These are phyloP conservation scores for Neopipo cinnamomea DNA, from an alignment of 2,113 vertebrate species.

Conservation along the genomic window DNA sequence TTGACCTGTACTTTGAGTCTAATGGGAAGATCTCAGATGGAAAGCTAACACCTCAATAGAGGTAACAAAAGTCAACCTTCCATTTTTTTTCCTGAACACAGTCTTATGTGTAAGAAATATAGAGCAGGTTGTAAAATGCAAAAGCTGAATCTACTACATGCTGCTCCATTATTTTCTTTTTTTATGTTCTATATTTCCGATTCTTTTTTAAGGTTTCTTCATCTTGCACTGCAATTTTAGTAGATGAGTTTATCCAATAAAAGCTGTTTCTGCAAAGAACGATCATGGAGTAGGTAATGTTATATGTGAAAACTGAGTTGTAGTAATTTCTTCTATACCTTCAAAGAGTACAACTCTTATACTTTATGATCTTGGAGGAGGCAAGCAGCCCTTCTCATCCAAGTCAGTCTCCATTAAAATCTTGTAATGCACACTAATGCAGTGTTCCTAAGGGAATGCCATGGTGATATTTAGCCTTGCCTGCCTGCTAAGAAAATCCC, in stretches of 20 bases:
- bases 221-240: neutral
- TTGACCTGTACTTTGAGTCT: neutral
- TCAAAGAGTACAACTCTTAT: neutral
- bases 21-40: neutral
- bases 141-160: neutral
- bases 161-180: neutral
- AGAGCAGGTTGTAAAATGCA: neutral
- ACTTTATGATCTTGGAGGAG: neutral
- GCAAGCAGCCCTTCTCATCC: neutral
- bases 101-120: neutral
- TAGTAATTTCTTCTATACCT: neutral
- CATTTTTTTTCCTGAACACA: neutral
- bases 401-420: neutral
- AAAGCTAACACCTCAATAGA: neutral
- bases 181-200: neutral
- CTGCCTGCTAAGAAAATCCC: neutral
- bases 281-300: neutral
- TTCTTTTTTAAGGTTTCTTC: neutral
- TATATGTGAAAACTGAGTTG: neutral
- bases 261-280: neutral
- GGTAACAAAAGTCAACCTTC: neutral
- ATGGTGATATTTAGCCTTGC: slow-evolving; percentile 55
- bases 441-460: slow-evolving; percentile 19
- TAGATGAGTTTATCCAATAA: neutral
- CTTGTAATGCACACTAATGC: neutral